A percentile compares a stretch with the other conserved stretches of the same genome.
Conservation (phyloP, 2,888 invertebrate species). For the Zygothrica quintamaculata region DNA sequence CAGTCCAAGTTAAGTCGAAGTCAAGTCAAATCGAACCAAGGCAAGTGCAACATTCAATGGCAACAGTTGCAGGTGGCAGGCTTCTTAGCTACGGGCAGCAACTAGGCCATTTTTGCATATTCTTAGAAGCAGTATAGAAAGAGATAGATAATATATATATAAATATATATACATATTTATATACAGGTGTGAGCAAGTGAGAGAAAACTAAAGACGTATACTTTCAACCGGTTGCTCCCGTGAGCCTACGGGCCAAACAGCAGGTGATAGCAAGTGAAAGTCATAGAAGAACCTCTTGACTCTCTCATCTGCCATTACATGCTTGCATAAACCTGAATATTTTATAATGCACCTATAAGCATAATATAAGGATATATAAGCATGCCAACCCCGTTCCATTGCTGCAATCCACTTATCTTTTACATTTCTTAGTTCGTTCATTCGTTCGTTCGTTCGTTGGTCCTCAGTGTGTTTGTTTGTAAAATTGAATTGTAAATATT, state of each 20-base stretch:
- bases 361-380: slow-evolving; percentile 5
- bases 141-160: not conserved
- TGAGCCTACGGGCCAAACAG: slow-evolving; percentile 18
- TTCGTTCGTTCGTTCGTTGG: too few species aligned
- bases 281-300: slow-evolving; percentile 54
- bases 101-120: slow-evolving; percentile 76
- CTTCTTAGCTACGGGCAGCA: slow-evolving; percentile 38
- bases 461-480: slow-evolving; percentile 29
- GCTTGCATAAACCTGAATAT: slow-evolving; percentile 79
- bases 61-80: slow-evolving; percentile 24
- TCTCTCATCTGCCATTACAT: slow-evolving; percentile 66
- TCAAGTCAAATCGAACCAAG: slow-evolving; percentile 56
- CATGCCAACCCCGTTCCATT: too few species aligned
- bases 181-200: not conserved
- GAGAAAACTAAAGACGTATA: slow-evolving; percentile 21
- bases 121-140: slow-evolving; percentile 19
- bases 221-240: slow-evolving; percentile 71
- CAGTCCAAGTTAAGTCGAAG: slow-evolving; percentile 38
- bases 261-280: slow-evolving; percentile 71
- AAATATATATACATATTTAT: not conserved
- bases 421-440: too few species aligned
- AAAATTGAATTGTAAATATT: slow-evolving; percentile 76
- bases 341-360: slow-evolving; percentile 52
- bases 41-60: slow-evolving; percentile 25
- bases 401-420: too few species aligned